Evolutionary conservation across 2,888 invertebrate species (phyloP).

Genomic region (Rhabditophanes sp.): DNA sequence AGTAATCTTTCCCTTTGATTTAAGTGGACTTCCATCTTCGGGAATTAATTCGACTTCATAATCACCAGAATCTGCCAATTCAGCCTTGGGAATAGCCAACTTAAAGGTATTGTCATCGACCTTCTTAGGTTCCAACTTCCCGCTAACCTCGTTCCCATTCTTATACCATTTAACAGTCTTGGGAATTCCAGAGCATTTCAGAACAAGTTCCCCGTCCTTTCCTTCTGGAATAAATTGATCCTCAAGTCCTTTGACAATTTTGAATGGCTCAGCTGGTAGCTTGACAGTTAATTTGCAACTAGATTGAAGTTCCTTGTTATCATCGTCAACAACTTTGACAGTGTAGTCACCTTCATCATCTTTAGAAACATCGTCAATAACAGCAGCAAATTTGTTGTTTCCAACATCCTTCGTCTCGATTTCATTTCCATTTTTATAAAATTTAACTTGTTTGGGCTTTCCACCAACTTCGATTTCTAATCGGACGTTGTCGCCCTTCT

Average conservation of each 20-base stretch:
- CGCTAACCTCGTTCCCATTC: conserved; percentile 43
- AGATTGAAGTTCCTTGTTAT: conserved; percentile 39
- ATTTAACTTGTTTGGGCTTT: conserved; percentile 57
- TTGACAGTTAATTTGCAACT: conserved; percentile 33
- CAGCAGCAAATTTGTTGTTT: conserved; percentile 32
- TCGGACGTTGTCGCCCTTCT: conserved; percentile 10
- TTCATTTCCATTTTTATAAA: conserved; percentile 51
- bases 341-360: conserved; percentile 43
- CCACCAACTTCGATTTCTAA: conserved; percentile 37
- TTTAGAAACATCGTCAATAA: conserved; percentile 23
- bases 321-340: conserved; percentile 41
- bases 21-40: conserved; percentile 60
- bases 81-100: conserved; percentile 22
- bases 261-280: conserved; percentile 23
- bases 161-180: conserved; percentile 58
- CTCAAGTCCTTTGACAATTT: conserved; percentile 28
- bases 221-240: conserved; percentile 39
- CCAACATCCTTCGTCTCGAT: conserved; percentile 27
- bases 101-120: conserved; percentile 43
- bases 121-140: conserved; percentile 20
- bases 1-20: conserved; percentile 60
- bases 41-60: conserved; percentile 55
- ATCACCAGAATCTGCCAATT: conserved; percentile 47
- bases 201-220: conserved; percentile 9
- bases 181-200: conserved; percentile 57